Evolutionary conservation across 2,888 invertebrate species (phyloP).

Genomic region (Smittia aterrima): DNA sequence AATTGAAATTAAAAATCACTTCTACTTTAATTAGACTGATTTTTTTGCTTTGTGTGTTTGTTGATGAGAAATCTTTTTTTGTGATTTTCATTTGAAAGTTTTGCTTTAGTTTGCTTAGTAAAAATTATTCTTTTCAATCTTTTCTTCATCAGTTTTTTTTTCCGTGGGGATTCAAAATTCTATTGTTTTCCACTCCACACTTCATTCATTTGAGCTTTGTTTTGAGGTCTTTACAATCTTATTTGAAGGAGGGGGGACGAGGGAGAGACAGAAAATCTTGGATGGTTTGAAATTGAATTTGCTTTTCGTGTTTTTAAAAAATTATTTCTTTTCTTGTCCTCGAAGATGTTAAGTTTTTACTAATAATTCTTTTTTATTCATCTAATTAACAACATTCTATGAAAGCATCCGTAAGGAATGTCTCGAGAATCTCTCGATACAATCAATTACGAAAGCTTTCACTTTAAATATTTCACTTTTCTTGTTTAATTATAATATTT

Average conservation of each 20-base stretch:
- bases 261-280: too few species aligned
- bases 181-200: background rate
- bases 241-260: too few species aligned
- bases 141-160: constrained; percentile 14
- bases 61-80: constrained; percentile 5
- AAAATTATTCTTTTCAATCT: background rate
- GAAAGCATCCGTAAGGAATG: constrained; percentile 22
- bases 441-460: background rate
- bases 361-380: constrained; percentile 38
- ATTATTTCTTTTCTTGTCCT: background rate
- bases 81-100: background rate
- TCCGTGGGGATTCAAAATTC: background rate
- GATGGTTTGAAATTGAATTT: too few species aligned
- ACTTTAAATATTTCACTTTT: background rate
- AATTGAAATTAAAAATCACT: constrained; percentile 31
- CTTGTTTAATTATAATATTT: background rate
- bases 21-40: constrained; percentile 9
- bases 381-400: constrained; percentile 41
- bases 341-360: constrained; percentile 10
- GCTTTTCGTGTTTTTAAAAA: background rate
- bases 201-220: too few species aligned
- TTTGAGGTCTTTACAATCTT: too few species aligned
- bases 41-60: background rate
- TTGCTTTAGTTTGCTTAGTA: background rate
- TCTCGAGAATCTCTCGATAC: background rate